phyloP scores from a whole-genome alignment of 1,140 invertebrate genomes.

The Drosophila chauvacae region DNA sequence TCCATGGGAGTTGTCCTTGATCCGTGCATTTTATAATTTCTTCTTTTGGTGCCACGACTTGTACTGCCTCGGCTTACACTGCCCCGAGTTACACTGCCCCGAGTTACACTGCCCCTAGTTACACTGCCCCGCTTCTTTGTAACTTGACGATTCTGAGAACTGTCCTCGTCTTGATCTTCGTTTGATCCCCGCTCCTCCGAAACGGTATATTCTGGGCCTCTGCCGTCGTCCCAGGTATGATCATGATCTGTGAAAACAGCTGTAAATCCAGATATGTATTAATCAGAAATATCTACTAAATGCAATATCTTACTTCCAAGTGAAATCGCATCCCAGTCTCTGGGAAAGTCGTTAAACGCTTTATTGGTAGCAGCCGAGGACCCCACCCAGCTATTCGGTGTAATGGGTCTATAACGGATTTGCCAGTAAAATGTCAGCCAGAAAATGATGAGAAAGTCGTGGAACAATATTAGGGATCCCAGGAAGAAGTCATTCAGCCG shows the following conservation, averaged over 20 bases:
- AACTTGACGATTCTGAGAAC: neutral
- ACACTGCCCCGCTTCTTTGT: no score
- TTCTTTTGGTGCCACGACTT: neutral
- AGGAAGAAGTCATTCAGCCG: conserved; percentile 52
- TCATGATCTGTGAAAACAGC: neutral
- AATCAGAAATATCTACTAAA: neutral
- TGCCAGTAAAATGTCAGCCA: conserved; percentile 72
- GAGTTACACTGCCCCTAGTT: neutral
- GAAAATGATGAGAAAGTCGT: conserved; percentile 68
- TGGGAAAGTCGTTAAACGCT: neutral
- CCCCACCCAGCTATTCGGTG: neutral
- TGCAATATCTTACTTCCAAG: neutral
- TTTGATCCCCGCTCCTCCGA: fast-evolving
- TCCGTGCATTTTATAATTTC: neutral
- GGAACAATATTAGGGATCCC: conserved; percentile 66
- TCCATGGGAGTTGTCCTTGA: neutral
- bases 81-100: no score
- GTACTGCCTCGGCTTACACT: no score
- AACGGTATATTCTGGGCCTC: neutral
- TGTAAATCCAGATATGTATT: neutral
- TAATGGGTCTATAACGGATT: neutral
- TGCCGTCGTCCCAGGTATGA: neutral
- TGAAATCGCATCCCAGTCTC: neutral
- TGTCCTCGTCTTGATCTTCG: neutral
- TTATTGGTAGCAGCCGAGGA: neutral